phyloP scores from a whole-genome alignment of 2,888 invertebrate species.

The Sinodicranocentrus sp. region DNA sequence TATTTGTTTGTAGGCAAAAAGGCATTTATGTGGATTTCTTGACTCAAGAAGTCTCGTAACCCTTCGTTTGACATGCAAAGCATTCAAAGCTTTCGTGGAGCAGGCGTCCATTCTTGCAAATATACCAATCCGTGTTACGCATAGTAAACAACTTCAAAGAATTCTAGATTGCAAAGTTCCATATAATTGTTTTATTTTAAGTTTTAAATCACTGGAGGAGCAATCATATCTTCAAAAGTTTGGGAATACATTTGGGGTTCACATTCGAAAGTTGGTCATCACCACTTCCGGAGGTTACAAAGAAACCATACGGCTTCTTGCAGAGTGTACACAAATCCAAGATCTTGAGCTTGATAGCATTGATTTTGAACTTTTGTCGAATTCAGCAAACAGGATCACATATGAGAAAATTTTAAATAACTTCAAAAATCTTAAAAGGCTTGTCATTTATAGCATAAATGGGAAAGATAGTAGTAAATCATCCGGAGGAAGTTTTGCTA shows the following conservation, averaged over 20 bases:
- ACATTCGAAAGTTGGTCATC: slow-evolving; percentile 21
- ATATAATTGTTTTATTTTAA: slow-evolving; percentile 30
- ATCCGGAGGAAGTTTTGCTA: not conserved
- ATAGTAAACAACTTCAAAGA: slow-evolving; percentile 28
- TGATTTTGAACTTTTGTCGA: not conserved
- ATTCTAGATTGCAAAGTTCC: slow-evolving; percentile 17
- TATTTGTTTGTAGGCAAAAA: slow-evolving; percentile 21
- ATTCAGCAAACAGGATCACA: not conserved
- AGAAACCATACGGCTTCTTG: not conserved
- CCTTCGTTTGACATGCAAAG: slow-evolving; percentile 11
- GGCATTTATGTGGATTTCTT: not conserved
- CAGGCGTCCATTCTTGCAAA: slow-evolving; percentile 1
- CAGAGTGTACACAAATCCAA: slow-evolving; percentile 13
- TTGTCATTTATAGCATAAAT: slow-evolving; percentile 1
- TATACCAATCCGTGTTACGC: slow-evolving; percentile 4
- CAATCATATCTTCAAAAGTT: slow-evolving; percentile 22
- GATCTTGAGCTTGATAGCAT: slow-evolving; percentile 7
- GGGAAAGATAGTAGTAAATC: too few species aligned
- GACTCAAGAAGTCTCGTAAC: slow-evolving; percentile 11
- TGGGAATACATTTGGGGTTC: not conserved
- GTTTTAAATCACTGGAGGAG: slow-evolving; percentile 10
- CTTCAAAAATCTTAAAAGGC: not conserved
- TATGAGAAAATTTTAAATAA: not conserved
- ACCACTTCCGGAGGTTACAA: not conserved
- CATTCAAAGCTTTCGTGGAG: slow-evolving; percentile 15